phyloP scores from a whole-genome alignment of 2,113 vertebrate genomes.

The Eupsittula cactorum region DNA sequence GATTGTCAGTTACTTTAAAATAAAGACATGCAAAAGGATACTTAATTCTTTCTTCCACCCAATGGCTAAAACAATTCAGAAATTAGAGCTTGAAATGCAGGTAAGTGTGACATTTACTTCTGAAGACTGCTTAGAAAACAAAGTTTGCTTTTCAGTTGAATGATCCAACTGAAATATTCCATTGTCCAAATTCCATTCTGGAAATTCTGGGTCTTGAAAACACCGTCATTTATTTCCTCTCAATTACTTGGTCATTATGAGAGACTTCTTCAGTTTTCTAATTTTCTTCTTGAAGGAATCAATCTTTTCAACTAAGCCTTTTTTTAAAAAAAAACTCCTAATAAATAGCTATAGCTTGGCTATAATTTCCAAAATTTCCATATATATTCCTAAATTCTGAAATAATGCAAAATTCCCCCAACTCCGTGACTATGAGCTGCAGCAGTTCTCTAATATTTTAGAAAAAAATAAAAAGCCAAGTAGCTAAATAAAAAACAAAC shows the following conservation, averaged over 20 bases:
- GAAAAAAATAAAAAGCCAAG: not conserved
- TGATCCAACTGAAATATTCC: not conserved
- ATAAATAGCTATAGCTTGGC: not conserved
- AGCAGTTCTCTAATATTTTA: not conserved
- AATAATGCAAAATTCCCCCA: not conserved
- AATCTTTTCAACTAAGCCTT: not conserved
- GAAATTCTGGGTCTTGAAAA: not conserved
- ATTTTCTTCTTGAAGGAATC: not conserved
- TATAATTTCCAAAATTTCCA: not conserved
- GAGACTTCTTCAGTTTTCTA: not conserved
- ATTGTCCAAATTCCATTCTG: not conserved
- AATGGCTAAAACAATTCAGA: not conserved
- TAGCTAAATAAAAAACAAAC: not conserved
- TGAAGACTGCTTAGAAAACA: not conserved
- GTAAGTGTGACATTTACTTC: not conserved
- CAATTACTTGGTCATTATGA: not conserved
- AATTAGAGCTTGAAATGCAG: not conserved
- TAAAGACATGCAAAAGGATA: not conserved
- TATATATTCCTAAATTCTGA: not conserved
- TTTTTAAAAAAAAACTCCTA: not conserved
- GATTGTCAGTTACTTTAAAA: not conserved
- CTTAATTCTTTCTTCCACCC: not conserved
- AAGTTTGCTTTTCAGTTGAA: not conserved
- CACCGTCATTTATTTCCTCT: not conserved
- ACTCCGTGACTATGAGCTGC: not conserved